A percentile compares a stretch with the other conserved stretches of the same genome.
phyloP scores from a whole-genome alignment of 2,797 vertebrate genomes.

The Argyrosomus regius region DNA sequence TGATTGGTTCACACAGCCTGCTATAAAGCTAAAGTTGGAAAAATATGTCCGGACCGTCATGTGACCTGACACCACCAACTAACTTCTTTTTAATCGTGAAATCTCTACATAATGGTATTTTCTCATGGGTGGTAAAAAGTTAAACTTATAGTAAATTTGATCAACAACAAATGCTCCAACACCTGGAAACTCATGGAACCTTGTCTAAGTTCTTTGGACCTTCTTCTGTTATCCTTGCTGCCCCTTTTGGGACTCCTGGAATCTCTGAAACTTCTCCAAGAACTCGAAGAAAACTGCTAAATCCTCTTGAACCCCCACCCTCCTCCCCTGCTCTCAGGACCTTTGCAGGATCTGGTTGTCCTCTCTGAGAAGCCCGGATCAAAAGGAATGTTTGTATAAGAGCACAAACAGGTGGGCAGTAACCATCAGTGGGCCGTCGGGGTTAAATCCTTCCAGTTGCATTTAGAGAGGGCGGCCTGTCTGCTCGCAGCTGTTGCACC shows the following conservation, averaged over 20 bases:
- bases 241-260: neutral
- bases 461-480: slow-evolving; percentile 26
- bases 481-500: slow-evolving; percentile 55
- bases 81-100: neutral
- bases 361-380: slow-evolving; percentile 33
- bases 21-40: neutral
- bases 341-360: slow-evolving; percentile 6
- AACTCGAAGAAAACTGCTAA: neutral
- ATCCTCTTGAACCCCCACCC: neutral
- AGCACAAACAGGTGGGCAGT: slow-evolving; percentile 58
- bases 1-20: neutral
- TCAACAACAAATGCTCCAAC: neutral
- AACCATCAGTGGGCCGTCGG: slow-evolving; percentile 11
- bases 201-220: neutral
- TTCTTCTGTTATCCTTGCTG: neutral
- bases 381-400: slow-evolving; percentile 37
- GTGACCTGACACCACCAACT: neutral
- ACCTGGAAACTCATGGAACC: neutral
- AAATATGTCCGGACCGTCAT: neutral
- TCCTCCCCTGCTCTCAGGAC: neutral
- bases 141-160: neutral
- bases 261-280: slow-evolving; percentile 30
- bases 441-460: slow-evolving; percentile 50
- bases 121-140: neutral
- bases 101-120: neutral